Percentiles rank a stretch among this genome's conserved stretches.
Conservation (phyloP, 2,888 invertebrate species). For the Drosophila paramelanica region DNA sequence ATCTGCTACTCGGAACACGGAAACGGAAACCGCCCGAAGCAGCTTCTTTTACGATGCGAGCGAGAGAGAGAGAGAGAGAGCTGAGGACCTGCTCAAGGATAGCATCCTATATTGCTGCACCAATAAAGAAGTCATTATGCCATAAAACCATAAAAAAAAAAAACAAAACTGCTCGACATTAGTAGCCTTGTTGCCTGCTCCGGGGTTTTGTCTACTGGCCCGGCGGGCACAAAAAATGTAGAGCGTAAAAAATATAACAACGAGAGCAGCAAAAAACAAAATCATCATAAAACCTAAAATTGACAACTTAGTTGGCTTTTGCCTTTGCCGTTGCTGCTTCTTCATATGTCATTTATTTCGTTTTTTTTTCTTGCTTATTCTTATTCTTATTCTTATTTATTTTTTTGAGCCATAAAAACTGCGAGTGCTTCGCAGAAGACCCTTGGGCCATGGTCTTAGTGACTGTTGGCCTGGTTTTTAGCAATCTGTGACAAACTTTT, state of each 20-base stretch:
- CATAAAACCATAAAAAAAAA: slow-evolving; percentile 72
- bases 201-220: slow-evolving; percentile 6
- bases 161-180: slow-evolving; percentile 65
- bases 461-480: slow-evolving; percentile 69
- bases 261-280: slow-evolving; percentile 64
- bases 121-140: slow-evolving; percentile 79
- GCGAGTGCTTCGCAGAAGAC: slow-evolving; percentile 65
- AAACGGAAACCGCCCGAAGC: slow-evolving; percentile 62
- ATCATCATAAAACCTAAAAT: slow-evolving; percentile 67
- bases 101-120: slow-evolving; percentile 51
- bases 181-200: slow-evolving; percentile 53
- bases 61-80: not conserved
- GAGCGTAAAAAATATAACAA: slow-evolving; percentile 82
- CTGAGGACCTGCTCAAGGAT: slow-evolving; percentile 56
- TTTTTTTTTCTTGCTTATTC: not conserved
- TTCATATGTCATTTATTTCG: not conserved
- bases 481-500: slow-evolving; percentile 58
- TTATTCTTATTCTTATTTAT: slow-evolving; percentile 11
- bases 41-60: slow-evolving; percentile 23
- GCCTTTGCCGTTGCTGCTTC: slow-evolving; percentile 6
- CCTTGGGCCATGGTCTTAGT: slow-evolving; percentile 33
- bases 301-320: slow-evolving; percentile 63
- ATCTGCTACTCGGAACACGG: slow-evolving; percentile 37
- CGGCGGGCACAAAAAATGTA: slow-evolving; percentile 63
- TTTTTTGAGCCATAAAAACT: slow-evolving; percentile 63